Conservation (phyloP, 2,888 invertebrate genomes). For the Branchipolynoe longqiensis region DNA sequence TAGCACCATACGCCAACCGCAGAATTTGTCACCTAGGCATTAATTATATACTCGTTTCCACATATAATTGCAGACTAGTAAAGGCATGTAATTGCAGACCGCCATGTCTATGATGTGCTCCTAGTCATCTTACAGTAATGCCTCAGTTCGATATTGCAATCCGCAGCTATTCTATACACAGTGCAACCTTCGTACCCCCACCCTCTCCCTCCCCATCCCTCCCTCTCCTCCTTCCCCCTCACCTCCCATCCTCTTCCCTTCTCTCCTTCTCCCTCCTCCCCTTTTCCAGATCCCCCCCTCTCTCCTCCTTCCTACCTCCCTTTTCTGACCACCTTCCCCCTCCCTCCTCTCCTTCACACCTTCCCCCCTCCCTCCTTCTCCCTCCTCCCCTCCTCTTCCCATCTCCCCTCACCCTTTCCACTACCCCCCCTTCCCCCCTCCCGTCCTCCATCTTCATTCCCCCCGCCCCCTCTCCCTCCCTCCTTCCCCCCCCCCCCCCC, state of each 20-base stretch:
- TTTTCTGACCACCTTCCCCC: too few relatives aligned
- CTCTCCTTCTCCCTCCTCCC: background rate
- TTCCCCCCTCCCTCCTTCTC: too few relatives aligned
- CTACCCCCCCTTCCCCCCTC: background rate
- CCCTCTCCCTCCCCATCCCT: background rate
- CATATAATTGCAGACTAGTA: too few relatives aligned
- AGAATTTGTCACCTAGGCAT: too few relatives aligned
- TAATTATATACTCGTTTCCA: too few relatives aligned
- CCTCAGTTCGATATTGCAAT: too few relatives aligned
- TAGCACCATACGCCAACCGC: too few relatives aligned
- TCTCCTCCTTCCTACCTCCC: too few relatives aligned
- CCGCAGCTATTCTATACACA: background rate
- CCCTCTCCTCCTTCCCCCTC: background rate
- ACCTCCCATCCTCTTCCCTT: background rate
- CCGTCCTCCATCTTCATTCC: slow-evolving; percentile 1
- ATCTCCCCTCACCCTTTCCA: background rate
- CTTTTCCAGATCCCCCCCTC: background rate
- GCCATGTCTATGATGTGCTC: too few relatives aligned
- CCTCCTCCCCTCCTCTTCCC: too few relatives aligned
- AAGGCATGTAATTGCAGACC: too few relatives aligned
- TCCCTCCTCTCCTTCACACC: background rate
- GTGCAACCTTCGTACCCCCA: slow-evolving; percentile 4
- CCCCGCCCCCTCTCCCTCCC: background rate
- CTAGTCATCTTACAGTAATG: too few relatives aligned
- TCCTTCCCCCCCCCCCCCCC: background rate